Conservation (phyloP, 1,140 invertebrate species). For the Reticulitermes speratus region DNA sequence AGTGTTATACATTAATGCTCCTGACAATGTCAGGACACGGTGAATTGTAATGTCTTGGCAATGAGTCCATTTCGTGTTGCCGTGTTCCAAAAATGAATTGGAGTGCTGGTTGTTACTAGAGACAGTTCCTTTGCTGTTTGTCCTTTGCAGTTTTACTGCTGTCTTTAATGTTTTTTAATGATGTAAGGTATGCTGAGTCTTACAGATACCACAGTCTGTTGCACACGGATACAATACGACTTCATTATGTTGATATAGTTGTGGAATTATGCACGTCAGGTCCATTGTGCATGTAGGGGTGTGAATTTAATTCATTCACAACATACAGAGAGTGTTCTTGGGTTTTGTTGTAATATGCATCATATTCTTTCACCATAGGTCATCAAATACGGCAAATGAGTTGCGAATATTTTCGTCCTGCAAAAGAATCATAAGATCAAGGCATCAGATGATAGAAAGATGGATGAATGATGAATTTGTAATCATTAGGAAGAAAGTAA, state of each 20-base stretch:
- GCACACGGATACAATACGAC: background rate
- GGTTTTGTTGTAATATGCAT: background rate
- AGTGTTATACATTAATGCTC: background rate
- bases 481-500: no score
- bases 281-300: background rate
- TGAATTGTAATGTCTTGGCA: background rate
- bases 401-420: constrained; percentile 31
- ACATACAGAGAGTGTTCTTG: background rate
- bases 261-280: background rate
- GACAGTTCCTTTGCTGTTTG: background rate
- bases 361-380: constrained; percentile 25
- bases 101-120: background rate
- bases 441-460: no score
- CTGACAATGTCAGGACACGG: background rate
- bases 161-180: background rate
- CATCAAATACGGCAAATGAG: constrained; percentile 31
- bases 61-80: background rate
- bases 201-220: background rate
- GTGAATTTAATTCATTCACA: background rate
- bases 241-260: background rate
- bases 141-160: background rate
- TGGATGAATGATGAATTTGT: no score
- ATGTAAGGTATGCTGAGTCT: background rate
- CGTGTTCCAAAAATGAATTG: background rate
- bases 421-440: background rate